phyloP scores from a whole-genome alignment of 2,113 vertebrate genomes.

The Grantiella picta region DNA sequence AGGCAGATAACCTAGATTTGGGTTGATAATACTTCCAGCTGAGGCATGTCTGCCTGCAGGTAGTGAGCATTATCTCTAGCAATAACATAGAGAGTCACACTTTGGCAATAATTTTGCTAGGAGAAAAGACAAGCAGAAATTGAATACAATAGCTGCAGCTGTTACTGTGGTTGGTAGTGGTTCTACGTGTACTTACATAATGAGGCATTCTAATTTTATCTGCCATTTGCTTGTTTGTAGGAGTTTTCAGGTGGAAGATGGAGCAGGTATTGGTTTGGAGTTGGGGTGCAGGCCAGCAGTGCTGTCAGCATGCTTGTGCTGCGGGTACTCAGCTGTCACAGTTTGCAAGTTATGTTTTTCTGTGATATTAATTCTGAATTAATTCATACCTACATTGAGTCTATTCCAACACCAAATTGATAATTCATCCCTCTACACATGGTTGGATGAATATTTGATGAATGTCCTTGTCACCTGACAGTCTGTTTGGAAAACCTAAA shows the following conservation, averaged over 20 bases:
- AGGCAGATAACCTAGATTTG: background rate
- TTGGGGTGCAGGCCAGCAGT: background rate
- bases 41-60: background rate
- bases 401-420: background rate
- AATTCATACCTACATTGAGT: background rate
- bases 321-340: background rate
- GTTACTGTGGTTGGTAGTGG: background rate
- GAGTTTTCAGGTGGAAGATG: background rate
- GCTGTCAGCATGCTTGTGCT: fast-evolving
- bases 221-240: background rate
- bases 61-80: background rate
- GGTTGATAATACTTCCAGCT: background rate
- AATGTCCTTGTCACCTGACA: background rate
- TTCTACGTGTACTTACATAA: background rate
- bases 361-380: background rate
- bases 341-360: background rate
- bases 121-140: background rate
- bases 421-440: background rate
- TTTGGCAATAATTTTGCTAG: background rate
- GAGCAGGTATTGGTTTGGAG: background rate
- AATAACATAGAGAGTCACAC: background rate
- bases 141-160: background rate
- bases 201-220: background rate
- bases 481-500: background rate
- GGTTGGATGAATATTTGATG: background rate